Percentiles rank a stretch among this genome's conserved stretches.
These are phyloP conservation scores for Eupithecia dodoneata DNA, from an alignment of 2,888 invertebrate species.

Conservation along the genomic window DNA sequence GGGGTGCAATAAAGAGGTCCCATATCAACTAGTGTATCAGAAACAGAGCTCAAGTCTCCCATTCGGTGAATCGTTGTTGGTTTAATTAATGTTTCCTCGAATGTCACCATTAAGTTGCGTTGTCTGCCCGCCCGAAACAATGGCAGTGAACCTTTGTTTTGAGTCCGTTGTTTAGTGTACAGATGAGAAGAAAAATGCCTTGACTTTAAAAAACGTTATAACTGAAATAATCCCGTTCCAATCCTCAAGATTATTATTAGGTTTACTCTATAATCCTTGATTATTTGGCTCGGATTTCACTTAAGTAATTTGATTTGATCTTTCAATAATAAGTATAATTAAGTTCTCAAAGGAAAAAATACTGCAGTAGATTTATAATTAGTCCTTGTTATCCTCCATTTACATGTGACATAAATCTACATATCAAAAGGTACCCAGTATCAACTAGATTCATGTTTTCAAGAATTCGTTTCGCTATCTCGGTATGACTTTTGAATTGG, in stretches of 20 bases:
- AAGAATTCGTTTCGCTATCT: background rate
- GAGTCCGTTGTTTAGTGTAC: constrained; percentile 51
- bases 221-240: background rate
- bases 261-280: too few species aligned
- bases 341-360: background rate
- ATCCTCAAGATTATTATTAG: too few species aligned
- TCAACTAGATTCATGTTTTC: background rate
- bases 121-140: constrained; percentile 66
- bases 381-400: background rate
- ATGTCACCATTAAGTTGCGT: constrained; percentile 75
- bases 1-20: constrained; percentile 17
- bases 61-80: constrained; percentile 67
- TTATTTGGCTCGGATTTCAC: too few species aligned
- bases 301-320: too few species aligned
- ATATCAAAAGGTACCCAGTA: background rate
- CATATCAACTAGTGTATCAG: constrained; percentile 42
- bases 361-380: background rate
- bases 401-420: background rate
- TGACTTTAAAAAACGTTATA: background rate
- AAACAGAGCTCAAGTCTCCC: constrained; percentile 61
- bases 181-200: constrained; percentile 44
- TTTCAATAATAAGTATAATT: too few species aligned
- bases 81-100: constrained; percentile 79
- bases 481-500: background rate
- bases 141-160: constrained; percentile 70